Percentiles rank a stretch among this genome's conserved stretches.
phyloP scores from a whole-genome alignment of 2,797 vertebrate genomes.

The Miichthys miiuy region DNA sequence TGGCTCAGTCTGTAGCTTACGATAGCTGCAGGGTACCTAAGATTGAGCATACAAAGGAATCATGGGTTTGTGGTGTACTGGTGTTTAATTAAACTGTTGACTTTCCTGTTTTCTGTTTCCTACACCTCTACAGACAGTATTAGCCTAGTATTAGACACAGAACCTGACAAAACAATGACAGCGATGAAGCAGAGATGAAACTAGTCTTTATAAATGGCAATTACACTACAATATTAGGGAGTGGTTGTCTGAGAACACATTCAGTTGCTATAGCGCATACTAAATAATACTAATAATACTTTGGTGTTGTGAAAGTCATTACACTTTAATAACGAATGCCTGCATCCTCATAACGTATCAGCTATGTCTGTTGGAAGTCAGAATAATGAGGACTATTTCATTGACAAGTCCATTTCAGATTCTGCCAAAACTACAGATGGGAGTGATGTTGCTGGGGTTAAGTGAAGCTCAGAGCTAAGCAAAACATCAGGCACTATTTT shows the following conservation, averaged over 20 bases:
- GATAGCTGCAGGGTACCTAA: slow-evolving; percentile 20
- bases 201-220: neutral
- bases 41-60: slow-evolving; percentile 1
- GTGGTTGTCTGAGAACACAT: neutral
- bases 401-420: slow-evolving; percentile 6
- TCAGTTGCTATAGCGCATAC: neutral
- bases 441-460: slow-evolving; percentile 24
- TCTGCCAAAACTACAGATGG: slow-evolving; percentile 13
- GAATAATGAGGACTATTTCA: slow-evolving; percentile 8
- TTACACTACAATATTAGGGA: neutral
- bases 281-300: neutral
- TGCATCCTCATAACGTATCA: neutral
- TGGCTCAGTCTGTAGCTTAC: slow-evolving; percentile 53
- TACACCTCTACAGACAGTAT: neutral
- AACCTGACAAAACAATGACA: neutral
- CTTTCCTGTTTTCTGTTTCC: slow-evolving; percentile 1
- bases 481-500: slow-evolving; percentile 6
- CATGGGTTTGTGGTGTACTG: neutral
- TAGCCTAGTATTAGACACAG: neutral
- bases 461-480: slow-evolving; percentile 12
- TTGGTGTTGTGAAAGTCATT: slow-evolving; percentile 27
- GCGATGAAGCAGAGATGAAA: neutral
- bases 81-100: neutral
- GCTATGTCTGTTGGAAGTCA: slow-evolving; percentile 38
- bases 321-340: slow-evolving; percentile 52